Evolutionary conservation across 2,888 invertebrate genomes (phyloP).

Genomic region (Lutraria lutraria): DNA sequence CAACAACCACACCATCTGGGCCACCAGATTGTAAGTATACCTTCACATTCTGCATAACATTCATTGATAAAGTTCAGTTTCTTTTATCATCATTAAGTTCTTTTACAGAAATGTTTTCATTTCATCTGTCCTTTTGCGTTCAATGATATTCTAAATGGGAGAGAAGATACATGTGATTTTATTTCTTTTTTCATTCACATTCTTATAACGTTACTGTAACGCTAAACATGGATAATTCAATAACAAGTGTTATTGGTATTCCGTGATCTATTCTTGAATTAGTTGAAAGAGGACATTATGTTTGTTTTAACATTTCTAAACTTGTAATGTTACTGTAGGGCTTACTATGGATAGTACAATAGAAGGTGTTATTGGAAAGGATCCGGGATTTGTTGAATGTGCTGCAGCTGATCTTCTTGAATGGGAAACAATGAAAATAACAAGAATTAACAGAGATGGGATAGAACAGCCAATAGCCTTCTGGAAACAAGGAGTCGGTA

Average conservation of each 20-base stretch:
- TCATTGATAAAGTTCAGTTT: neutral
- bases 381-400: constrained; percentile 51
- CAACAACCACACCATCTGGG: constrained; percentile 65
- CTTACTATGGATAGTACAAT: constrained; percentile 57
- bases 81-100: neutral
- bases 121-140: too few species aligned
- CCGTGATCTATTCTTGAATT: too few species aligned
- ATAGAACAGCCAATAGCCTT: constrained; percentile 45
- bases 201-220: too few species aligned
- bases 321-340: constrained; percentile 46
- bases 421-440: constrained; percentile 62
- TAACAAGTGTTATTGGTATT: too few species aligned
- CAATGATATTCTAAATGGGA: too few species aligned
- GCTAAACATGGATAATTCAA: too few species aligned
- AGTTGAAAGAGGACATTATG: too few species aligned
- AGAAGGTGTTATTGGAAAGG: constrained; percentile 55
- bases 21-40: constrained; percentile 67
- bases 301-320: too few species aligned
- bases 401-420: constrained; percentile 51
- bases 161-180: too few species aligned
- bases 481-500: constrained; percentile 62
- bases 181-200: too few species aligned
- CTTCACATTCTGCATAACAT: neutral
- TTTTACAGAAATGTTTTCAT: too few species aligned
- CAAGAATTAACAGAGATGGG: constrained; percentile 38